Conservation (phyloP, 2,797 vertebrate genomes). For the Odontamblyopus rebecca region DNA sequence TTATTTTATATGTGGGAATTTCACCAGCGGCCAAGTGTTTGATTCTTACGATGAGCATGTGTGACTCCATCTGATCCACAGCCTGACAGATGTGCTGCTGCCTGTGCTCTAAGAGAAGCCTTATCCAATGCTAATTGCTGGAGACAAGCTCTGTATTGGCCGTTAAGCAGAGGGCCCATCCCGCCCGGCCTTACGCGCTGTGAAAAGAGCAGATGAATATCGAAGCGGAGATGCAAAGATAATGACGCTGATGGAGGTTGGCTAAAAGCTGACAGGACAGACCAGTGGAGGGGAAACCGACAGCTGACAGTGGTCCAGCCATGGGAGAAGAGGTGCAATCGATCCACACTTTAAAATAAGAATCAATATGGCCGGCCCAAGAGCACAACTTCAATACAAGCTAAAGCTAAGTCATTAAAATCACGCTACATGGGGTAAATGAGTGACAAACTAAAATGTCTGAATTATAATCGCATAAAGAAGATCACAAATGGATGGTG, state of each 20-base stretch:
- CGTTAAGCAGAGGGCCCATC: slow-evolving; percentile 44
- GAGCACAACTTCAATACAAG: slow-evolving; percentile 43
- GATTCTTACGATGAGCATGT: no score
- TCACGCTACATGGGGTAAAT: not conserved
- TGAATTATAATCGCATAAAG: not conserved
- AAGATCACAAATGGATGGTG: not conserved
- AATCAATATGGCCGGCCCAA: slow-evolving; percentile 49
- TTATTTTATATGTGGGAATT: no score
- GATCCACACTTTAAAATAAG: slow-evolving; percentile 49
- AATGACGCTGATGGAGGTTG: slow-evolving; percentile 63
- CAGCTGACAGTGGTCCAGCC: slow-evolving; percentile 67
- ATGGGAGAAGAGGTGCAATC: slow-evolving; percentile 56
- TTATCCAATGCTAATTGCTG: slow-evolving; percentile 58
- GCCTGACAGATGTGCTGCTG: slow-evolving; percentile 47
- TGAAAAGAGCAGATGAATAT: slow-evolving; percentile 69
- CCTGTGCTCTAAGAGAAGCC: slow-evolving; percentile 38
- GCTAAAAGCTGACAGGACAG: slow-evolving; percentile 75
- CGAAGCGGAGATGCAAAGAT: slow-evolving; percentile 64
- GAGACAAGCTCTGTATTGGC: slow-evolving; percentile 59
- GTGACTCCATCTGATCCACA: slow-evolving; percentile 19
- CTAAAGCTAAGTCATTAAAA: slow-evolving; percentile 23
- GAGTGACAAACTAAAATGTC: not conserved
- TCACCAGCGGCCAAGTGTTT: not conserved
- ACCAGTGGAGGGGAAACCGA: slow-evolving; percentile 75
- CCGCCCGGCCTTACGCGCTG: slow-evolving; percentile 52